Evolutionary conservation across 2,113 vertebrate species (phyloP).

Genomic region (Eolophus roseicapilla): DNA sequence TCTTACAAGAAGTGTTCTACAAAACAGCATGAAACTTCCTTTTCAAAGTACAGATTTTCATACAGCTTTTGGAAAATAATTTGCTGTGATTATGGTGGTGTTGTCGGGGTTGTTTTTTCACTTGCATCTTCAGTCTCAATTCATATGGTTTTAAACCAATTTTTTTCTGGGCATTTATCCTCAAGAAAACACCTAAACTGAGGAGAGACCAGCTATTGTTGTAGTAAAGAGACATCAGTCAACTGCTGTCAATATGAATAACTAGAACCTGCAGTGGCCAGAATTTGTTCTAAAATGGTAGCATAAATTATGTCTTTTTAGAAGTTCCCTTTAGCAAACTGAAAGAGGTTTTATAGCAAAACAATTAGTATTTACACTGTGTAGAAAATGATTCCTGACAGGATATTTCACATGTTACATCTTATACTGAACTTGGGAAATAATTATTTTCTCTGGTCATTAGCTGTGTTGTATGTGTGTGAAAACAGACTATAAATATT

Average conservation of each 20-base stretch:
- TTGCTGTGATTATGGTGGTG: background rate
- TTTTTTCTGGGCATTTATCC: background rate
- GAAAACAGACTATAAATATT: background rate
- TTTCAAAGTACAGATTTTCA: background rate
- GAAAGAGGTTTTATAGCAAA: background rate
- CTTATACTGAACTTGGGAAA: background rate
- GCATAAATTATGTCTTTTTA: background rate
- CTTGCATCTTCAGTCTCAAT: background rate
- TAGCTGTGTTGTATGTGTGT: background rate
- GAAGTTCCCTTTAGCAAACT: background rate
- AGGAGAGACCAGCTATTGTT: background rate
- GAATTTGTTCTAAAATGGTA: slow-evolving; percentile 4
- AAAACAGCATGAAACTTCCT: background rate
- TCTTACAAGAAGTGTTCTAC: background rate
- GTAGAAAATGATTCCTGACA: background rate
- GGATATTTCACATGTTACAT: background rate
- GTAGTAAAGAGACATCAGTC: background rate
- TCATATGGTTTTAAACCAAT: background rate
- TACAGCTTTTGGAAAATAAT: background rate
- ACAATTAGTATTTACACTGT: background rate
- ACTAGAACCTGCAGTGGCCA: background rate
- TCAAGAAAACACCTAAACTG: background rate
- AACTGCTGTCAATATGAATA: background rate
- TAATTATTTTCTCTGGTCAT: background rate
- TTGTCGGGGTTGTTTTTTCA: background rate